Percentiles rank a stretch among this genome's conserved stretches.
phyloP scores from a whole-genome alignment of 2,888 invertebrate species.

The Adineta ricciae region DNA sequence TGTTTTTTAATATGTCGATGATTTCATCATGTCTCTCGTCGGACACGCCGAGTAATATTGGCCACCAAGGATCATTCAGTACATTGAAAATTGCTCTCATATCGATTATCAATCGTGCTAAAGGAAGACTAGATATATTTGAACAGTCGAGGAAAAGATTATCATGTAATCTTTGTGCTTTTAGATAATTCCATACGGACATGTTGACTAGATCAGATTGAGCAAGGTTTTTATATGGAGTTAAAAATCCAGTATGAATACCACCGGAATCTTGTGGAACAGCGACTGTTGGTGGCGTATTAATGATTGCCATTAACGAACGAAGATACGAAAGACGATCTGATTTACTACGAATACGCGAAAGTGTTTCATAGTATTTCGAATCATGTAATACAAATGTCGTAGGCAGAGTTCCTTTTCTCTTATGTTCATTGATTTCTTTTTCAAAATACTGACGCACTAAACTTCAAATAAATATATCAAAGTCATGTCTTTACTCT shows the following conservation, averaged over 20 bases:
- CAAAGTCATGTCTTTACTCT: too few relatives aligned
- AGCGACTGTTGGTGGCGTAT: background rate
- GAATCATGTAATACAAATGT: background rate
- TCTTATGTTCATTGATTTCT: background rate
- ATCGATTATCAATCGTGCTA: background rate
- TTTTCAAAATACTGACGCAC: background rate
- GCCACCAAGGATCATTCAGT: slow-evolving; percentile 18
- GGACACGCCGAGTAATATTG: background rate
- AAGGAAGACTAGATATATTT: background rate
- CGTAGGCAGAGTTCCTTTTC: background rate
- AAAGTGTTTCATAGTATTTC: background rate
- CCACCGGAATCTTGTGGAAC: background rate
- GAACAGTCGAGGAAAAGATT: background rate
- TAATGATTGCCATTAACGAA: background rate
- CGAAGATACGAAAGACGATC: slow-evolving; percentile 17
- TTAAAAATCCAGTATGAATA: background rate
- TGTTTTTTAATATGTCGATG: background rate
- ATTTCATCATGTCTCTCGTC: background rate
- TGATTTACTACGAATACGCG: background rate
- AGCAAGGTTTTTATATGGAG: background rate
- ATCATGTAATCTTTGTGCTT: background rate
- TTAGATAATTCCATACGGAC: background rate
- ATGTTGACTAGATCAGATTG: background rate
- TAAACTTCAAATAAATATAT: background rate
- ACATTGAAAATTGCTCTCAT: background rate